phyloP scores from a whole-genome alignment of 2,113 vertebrate species.

The Otus sunia region DNA sequence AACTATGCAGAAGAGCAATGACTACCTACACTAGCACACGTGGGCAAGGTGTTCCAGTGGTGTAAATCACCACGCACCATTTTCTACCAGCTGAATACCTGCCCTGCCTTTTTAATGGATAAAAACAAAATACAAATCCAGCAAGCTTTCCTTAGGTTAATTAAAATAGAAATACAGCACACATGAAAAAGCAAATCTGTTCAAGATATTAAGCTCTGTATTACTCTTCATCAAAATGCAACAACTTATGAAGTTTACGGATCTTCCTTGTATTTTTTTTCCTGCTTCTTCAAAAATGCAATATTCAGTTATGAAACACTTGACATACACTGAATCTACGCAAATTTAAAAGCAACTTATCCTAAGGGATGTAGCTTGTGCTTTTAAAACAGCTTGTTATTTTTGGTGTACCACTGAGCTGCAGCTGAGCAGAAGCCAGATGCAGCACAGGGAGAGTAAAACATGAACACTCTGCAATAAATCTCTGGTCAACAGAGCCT shows the following conservation, averaged over 20 bases:
- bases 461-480: not conserved
- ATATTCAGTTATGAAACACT: not conserved
- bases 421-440: not conserved
- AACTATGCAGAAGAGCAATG: not conserved
- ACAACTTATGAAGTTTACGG: not conserved
- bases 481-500: not conserved
- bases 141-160: not conserved
- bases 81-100: not conserved
- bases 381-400: not conserved
- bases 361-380: not conserved
- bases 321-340: not conserved
- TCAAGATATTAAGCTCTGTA: not conserved
- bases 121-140: not conserved
- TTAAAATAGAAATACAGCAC: not conserved
- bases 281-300: not conserved
- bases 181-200: not conserved
- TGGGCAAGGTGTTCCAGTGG: not conserved
- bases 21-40: not conserved
- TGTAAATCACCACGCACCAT: not conserved
- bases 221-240: not conserved
- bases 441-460: not conserved
- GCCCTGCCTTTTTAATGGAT: not conserved
- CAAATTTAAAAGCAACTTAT: not conserved
- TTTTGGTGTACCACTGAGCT: not conserved
- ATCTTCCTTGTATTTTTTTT: not conserved